Conservation (phyloP, 2,888 invertebrate species). For the Thysanoteuthis rhombus region DNA sequence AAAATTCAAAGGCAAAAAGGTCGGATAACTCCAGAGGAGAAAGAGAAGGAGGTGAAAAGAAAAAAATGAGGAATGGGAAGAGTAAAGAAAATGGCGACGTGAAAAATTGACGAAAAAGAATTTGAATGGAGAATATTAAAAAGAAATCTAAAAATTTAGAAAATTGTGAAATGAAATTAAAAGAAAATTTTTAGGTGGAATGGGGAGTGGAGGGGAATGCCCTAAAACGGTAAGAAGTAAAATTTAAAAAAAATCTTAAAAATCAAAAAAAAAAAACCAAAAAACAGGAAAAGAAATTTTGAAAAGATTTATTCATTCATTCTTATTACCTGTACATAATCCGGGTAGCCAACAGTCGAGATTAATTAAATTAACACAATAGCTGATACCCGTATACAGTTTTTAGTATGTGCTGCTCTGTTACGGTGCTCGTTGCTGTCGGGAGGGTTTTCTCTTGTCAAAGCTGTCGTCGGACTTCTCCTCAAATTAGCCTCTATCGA, state of each 20-base stretch:
- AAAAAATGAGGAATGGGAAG: too few species aligned
- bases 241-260: too few species aligned
- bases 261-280: background rate
- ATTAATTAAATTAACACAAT: background rate
- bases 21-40: too few species aligned
- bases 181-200: background rate
- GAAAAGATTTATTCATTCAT: background rate
- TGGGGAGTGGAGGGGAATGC: background rate
- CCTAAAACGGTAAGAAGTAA: too few species aligned
- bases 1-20: too few species aligned
- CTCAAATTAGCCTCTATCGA: background rate
- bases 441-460: background rate
- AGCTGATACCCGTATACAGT: background rate
- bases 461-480: background rate
- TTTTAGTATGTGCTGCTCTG: background rate
- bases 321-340: background rate
- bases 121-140: too few species aligned
- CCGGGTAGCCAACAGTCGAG: too few species aligned
- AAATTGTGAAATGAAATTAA: too few species aligned
- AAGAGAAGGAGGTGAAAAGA: too few species aligned
- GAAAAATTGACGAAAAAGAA: too few species aligned
- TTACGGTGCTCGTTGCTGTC: background rate
- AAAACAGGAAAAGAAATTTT: background rate
- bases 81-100: too few species aligned
- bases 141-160: too few species aligned